These are phyloP conservation scores for Eretmocerus hayati DNA, from an alignment of 2,888 invertebrate species.

Conservation along the genomic window DNA sequence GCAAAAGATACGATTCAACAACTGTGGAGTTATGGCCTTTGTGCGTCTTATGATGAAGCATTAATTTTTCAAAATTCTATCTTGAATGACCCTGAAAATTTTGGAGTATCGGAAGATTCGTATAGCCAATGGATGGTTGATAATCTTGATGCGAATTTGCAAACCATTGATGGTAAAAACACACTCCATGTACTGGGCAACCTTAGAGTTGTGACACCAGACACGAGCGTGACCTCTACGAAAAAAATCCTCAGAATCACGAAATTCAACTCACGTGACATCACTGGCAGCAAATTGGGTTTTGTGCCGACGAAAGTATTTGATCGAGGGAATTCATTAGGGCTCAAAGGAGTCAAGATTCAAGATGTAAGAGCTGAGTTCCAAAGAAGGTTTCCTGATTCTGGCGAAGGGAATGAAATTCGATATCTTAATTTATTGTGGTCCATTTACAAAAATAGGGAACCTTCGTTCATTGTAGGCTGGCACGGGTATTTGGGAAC, in stretches of 20 bases:
- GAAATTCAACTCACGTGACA: not conserved
- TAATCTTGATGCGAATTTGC: slow-evolving; percentile 7
- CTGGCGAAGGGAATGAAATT: not conserved
- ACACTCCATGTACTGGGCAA: slow-evolving; percentile 15
- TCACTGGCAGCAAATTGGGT: slow-evolving; percentile 4
- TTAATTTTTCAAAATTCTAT: slow-evolving; percentile 27
- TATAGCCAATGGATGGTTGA: slow-evolving; percentile 7
- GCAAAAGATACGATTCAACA: slow-evolving; percentile 25
- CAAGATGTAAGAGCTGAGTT: not conserved
- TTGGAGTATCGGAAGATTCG: not conserved
- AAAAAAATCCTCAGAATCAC: slow-evolving; percentile 1
- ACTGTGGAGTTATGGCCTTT: slow-evolving; percentile 29
- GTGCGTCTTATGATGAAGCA: slow-evolving; percentile 25
- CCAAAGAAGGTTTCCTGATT: not conserved
- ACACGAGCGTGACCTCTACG: slow-evolving; percentile 1
- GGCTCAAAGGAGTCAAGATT: not conserved
- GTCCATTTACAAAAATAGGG: not conserved
- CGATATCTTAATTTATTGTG: not conserved
- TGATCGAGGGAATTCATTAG: not conserved
- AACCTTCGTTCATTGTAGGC: not conserved
- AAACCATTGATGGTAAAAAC: slow-evolving; percentile 6
- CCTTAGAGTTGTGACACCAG: slow-evolving; percentile 5
- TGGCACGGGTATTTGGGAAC: slow-evolving; percentile 5
- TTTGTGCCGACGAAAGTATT: not conserved
- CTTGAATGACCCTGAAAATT: slow-evolving; percentile 17